These are phyloP conservation scores for Heliconius charithonia DNA, from an alignment of 2,888 invertebrate genomes.

Conservation along the genomic window DNA sequence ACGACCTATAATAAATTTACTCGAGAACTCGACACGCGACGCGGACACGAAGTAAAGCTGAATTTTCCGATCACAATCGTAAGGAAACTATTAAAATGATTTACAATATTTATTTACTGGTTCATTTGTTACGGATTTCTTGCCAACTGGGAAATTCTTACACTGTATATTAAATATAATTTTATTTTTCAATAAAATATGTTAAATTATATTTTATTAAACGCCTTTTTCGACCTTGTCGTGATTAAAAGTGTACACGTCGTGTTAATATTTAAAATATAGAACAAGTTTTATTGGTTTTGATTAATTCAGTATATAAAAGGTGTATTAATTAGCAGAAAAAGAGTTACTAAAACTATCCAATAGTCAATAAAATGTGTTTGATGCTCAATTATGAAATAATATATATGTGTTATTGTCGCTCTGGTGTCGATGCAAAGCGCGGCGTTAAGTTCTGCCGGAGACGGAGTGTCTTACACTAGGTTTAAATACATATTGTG, in stretches of 20 bases:
- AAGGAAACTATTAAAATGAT: conserved; percentile 29
- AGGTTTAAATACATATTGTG: no score
- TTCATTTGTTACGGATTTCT: conserved; percentile 31
- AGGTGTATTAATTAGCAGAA: not conserved
- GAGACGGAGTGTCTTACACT: no score
- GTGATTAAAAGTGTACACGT: not conserved
- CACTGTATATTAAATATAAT: not conserved
- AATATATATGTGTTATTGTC: no score
- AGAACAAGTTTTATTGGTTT: not conserved
- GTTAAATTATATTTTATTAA: not conserved
- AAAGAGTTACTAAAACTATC: not conserved
- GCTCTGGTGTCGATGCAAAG: no score
- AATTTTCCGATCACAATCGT: conserved; percentile 34
- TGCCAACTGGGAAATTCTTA: conserved; percentile 13
- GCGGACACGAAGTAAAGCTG: conserved; percentile 6
- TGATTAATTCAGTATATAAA: not conserved
- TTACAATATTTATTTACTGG: conserved; percentile 32
- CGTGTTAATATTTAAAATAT: not conserved
- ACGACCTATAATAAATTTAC: conserved; percentile 1
- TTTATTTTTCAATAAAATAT: conserved; percentile 3
- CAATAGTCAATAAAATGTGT: not conserved
- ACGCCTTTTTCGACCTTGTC: not conserved
- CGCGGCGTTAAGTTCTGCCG: no score
- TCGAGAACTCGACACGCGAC: conserved; percentile 30
- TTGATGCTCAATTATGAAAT: not conserved